These are phyloP conservation scores for Darevskia nairensis DNA, from an alignment of 2,797 vertebrate species.

Conservation along the genomic window DNA sequence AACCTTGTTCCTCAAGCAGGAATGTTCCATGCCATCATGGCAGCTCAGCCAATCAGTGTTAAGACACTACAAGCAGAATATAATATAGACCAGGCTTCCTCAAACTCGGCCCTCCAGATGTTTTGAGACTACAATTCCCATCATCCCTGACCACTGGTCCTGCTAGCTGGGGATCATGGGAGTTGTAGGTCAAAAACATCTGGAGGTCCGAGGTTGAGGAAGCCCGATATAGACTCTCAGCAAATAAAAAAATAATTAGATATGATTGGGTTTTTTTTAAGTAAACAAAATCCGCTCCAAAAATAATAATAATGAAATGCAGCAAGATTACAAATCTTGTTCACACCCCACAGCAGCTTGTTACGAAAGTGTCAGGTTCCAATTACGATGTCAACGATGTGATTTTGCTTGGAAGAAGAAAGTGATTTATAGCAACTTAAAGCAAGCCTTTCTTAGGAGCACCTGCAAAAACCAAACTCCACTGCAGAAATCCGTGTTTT, in stretches of 20 bases:
- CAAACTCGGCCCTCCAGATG: too few relatives aligned
- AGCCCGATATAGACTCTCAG: not conserved
- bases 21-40: not conserved
- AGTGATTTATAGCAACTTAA: not conserved
- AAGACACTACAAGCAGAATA: not conserved
- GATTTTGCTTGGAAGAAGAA: not conserved
- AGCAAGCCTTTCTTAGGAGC: not conserved
- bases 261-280: not conserved
- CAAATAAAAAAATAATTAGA: not conserved
- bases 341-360: not conserved
- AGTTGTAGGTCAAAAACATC: too few relatives aligned
- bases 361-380: slow-evolving; percentile 5
- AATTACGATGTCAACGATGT: not conserved
- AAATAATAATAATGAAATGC: slow-evolving; percentile 14
- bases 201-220: too few relatives aligned
- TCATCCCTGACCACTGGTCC: too few relatives aligned
- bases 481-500: not conserved
- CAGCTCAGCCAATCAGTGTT: not conserved
- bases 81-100: too few relatives aligned
- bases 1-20: not conserved
- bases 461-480: accelerated
- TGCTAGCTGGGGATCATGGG: too few relatives aligned
- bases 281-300: not conserved
- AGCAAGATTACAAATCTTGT: slow-evolving; percentile 45
- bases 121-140: too few relatives aligned